Conservation (phyloP, 1,140 invertebrate species). For the Drosophila sproati region DNA sequence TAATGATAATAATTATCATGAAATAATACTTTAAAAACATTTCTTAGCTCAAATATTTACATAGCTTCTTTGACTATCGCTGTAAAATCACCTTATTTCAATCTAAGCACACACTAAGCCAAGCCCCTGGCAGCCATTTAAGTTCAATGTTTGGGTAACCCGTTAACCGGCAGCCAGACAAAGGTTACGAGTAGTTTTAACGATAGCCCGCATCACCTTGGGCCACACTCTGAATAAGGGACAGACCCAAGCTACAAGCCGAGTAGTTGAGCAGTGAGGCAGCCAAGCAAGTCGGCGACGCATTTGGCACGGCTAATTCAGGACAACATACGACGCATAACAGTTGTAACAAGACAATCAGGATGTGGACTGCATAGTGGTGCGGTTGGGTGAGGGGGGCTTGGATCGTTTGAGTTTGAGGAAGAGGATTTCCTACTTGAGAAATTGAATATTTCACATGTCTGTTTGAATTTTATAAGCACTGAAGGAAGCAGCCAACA, state of each 20-base stretch:
- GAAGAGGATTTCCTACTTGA: constrained; percentile 56
- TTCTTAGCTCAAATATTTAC: background rate
- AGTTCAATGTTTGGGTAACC: constrained; percentile 24
- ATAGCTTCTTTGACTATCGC: background rate
- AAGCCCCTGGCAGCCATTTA: constrained; percentile 24
- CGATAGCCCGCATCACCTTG: constrained; percentile 45
- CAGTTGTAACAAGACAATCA: constrained; percentile 25
- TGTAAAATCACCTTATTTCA: background rate
- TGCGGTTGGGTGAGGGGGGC: background rate
- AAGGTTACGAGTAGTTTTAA: constrained; percentile 30
- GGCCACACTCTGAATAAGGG: background rate
- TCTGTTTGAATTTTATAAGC: constrained; percentile 67
- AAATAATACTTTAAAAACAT: background rate
- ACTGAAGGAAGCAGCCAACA: constrained; percentile 29
- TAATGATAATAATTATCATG: background rate
- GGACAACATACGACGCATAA: constrained; percentile 51
- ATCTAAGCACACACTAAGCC: background rate
- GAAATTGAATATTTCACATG: constrained; percentile 69
- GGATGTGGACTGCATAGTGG: background rate
- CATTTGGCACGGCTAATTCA: constrained; percentile 61
- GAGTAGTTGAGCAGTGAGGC: background rate
- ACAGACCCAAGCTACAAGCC: background rate
- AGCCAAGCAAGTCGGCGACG: constrained; percentile 41
- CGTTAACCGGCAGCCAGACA: constrained; percentile 24
- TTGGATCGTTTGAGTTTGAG: background rate